Conservation (phyloP, 2,888 invertebrate species). For the Reticulitermes lucifugus region DNA sequence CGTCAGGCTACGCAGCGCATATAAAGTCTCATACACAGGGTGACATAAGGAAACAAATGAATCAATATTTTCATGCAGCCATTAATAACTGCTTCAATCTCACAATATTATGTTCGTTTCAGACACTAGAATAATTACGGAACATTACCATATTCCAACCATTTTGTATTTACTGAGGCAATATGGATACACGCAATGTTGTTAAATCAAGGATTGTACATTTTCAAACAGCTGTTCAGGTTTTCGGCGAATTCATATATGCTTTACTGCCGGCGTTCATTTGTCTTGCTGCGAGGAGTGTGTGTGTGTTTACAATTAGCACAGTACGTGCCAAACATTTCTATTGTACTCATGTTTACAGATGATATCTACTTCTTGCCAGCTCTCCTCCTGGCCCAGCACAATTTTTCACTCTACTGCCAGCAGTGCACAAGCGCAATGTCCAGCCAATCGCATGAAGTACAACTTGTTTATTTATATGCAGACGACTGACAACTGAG, state of each 20-base stretch:
- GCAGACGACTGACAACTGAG: background rate
- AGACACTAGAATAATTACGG: background rate
- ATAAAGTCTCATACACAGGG: background rate
- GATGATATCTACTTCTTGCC: background rate
- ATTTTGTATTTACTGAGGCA: background rate
- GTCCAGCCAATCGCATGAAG: slow-evolving; percentile 1
- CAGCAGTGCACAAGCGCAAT: slow-evolving; percentile 9
- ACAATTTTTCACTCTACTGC: slow-evolving; percentile 3
- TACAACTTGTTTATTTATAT: background rate
- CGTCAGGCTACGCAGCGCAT: background rate
- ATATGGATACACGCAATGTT: background rate
- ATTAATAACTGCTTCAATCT: background rate
- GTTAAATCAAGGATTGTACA: background rate
- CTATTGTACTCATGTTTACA: background rate
- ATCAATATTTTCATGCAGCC: background rate
- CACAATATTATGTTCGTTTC: too few species aligned
- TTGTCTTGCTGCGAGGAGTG: background rate
- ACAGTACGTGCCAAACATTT: background rate
- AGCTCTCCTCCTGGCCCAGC: background rate
- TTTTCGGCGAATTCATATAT: background rate
- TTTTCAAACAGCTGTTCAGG: background rate
- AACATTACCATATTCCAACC: background rate
- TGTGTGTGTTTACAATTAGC: background rate
- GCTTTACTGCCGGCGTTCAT: background rate
- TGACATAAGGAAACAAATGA: background rate